phyloP scores from a whole-genome alignment of 2,797 vertebrate genomes.

The Hemitrygon akajei region DNA sequence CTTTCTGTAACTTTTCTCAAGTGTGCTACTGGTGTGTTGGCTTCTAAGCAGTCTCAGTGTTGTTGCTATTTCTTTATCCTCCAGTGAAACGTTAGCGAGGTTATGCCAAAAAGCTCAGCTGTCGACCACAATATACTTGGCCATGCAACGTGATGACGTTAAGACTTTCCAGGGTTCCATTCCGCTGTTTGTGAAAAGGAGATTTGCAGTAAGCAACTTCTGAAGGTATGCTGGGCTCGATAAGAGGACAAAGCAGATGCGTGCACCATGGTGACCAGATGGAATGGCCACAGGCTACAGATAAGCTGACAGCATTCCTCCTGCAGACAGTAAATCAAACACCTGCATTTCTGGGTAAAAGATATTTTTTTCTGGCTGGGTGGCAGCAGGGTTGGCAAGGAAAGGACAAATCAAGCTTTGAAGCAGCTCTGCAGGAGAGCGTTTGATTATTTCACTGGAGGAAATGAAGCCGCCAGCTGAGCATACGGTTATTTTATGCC shows the following conservation, averaged over 20 bases:
- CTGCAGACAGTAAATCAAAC: constrained; percentile 19
- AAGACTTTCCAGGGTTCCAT: neutral
- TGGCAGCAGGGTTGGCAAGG: neutral
- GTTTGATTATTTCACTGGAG: neutral
- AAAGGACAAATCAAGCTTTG: neutral
- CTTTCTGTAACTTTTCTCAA: constrained; percentile 12
- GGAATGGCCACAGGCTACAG: constrained; percentile 28
- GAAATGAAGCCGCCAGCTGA: neutral
- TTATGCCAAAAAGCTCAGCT: constrained; percentile 8
- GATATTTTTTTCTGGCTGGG: neutral
- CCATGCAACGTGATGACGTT: neutral
- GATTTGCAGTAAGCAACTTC: neutral
- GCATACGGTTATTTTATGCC: neutral
- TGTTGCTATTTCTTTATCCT: neutral
- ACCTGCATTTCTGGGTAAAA: constrained; percentile 27
- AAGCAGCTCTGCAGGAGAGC: neutral
- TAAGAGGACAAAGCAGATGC: constrained; percentile 16
- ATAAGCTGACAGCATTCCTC: constrained; percentile 16
- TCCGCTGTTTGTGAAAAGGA: neutral
- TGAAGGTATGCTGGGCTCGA: neutral
- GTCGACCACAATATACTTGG: neutral
- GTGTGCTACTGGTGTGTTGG: neutral
- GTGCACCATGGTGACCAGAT: constrained; percentile 17
- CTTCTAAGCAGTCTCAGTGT: constrained; percentile 2
- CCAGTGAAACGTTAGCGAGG: neutral